Evolutionary conservation across 2,797 vertebrate genomes (phyloP).

Genomic region (Hozukius guyotensis): DNA sequence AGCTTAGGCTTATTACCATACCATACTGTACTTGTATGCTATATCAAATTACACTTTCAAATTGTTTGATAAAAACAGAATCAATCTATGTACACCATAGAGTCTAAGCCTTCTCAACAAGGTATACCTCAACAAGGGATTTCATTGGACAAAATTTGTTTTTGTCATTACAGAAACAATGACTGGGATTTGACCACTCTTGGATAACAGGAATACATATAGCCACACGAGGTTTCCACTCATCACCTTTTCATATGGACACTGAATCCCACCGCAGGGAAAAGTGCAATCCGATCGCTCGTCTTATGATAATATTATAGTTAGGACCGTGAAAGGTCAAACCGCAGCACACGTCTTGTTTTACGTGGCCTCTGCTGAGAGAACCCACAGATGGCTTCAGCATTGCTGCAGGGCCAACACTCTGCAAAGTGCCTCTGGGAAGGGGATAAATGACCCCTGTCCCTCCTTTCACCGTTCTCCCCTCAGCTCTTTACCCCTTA

Average conservation of each 20-base stretch:
- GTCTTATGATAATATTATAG: slow-evolving; percentile 88
- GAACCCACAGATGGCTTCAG: slow-evolving; percentile 72
- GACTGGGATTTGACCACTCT: neutral
- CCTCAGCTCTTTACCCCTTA: slow-evolving; percentile 21
- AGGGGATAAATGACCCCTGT: slow-evolving; percentile 47
- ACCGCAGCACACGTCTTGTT: slow-evolving; percentile 77
- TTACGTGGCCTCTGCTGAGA: slow-evolving; percentile 74
- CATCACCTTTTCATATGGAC: slow-evolving; percentile 62
- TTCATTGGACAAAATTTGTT: neutral
- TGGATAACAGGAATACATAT: slow-evolving; percentile 24
- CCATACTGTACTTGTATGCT: too few species aligned
- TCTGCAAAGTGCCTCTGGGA: slow-evolving; percentile 70
- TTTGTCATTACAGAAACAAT: neutral
- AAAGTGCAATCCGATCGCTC: slow-evolving; percentile 72
- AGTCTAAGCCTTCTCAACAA: neutral
- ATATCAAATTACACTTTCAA: too few species aligned
- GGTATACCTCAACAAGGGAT: neutral
- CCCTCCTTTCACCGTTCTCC: slow-evolving; percentile 26
- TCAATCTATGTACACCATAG: neutral
- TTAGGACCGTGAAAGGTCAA: slow-evolving; percentile 85
- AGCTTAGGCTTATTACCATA: too few species aligned
- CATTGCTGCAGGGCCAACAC: slow-evolving; percentile 69
- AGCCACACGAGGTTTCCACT: slow-evolving; percentile 41
- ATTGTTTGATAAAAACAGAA: too few species aligned
- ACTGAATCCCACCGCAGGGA: slow-evolving; percentile 58